Base-by-base conservation (phyloP, 1,140 invertebrate genomes). In the Magallana ariakensis region DNA sequence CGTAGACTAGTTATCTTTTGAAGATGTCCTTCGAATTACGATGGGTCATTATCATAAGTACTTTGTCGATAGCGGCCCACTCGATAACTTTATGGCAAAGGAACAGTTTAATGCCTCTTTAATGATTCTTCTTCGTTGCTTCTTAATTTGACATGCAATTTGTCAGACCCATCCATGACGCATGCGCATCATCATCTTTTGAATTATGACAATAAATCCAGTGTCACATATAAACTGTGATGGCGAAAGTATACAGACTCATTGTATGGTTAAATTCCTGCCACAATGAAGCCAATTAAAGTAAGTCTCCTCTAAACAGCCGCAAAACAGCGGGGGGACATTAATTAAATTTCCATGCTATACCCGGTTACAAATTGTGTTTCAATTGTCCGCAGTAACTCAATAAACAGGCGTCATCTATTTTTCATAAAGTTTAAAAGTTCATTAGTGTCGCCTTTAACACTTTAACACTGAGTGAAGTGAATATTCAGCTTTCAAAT, bases 361-460 rank as follows among this genome's bases (percentile, higher is more conserved):
- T 46, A 19, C 66, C 15, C 22, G 26, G 66, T 26, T 26, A 75
- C 66, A 75, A 22, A 26, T 19, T 75, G 9, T 75, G 22, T 33
- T 33, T 46, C 33, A 46, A 2, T 75, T 75, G 66, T 75, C 66
- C 66, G 33, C 66, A 22, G 7, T 26, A 33, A 75, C 33, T 75
- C 66, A 75, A 75, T 75, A 75, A 22, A 75, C 22, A 19, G 66
- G 66, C 66, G 66, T 75, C 66, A 75, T 75, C 66, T 75, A 70
- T 75, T 75, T 75, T 75, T 75, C 66, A 75, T 75, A 75, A 75
- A 75, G 66, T 75, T 75, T 75, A 75, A 75, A 75, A 75, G 66
- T 75, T 75, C 66, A 75, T 75, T 75, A 75, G 66, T 75, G 22
- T 75, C 66, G 19, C 66, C 22, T 75, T 26, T 75, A 46, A 46